Evolutionary conservation across 1,140 invertebrate species (phyloP).

Genomic region (Aphelenchoides fujianensis): DNA sequence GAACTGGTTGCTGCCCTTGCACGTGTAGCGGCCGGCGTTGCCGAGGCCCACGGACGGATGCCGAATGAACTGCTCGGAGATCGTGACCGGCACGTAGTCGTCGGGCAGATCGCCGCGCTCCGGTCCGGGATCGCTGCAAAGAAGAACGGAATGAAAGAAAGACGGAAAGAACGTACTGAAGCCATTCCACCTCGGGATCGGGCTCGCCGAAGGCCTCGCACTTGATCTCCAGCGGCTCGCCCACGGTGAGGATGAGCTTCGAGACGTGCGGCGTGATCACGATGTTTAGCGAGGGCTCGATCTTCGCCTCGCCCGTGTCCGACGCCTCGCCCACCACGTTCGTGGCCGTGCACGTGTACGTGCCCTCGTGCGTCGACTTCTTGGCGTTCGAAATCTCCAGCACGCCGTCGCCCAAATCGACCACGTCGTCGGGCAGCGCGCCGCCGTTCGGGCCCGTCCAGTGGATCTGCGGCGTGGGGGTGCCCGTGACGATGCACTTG

Average conservation of each 20-base stretch:
- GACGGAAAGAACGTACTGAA: conserved; percentile 45
- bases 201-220: conserved; percentile 61
- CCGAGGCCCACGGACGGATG: conserved; percentile 57
- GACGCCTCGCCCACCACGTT: conserved; percentile 58
- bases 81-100: conserved; percentile 60
- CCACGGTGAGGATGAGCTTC: conserved; percentile 52
- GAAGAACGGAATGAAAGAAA: not conserved
- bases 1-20: conserved; percentile 55
- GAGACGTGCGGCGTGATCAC: conserved; percentile 46
- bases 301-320: conserved; percentile 52
- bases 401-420: conserved; percentile 54
- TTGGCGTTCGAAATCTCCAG: conserved; percentile 56
- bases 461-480: conserved; percentile 30
- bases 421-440: conserved; percentile 53
- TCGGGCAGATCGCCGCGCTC: conserved; percentile 62
- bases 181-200: conserved; percentile 62
- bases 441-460: conserved; percentile 47
- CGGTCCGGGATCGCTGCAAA: conserved; percentile 58
- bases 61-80: conserved; percentile 60
- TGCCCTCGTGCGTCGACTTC: conserved; percentile 43
- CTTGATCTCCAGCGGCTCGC: conserved; percentile 59
- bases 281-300: conserved; percentile 45
- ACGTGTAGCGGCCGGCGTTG: conserved; percentile 59
- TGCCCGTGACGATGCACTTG: conserved; percentile 52
- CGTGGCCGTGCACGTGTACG: conserved; percentile 37